Base-by-base conservation (phyloP, 2,888 invertebrate genomes). In the Stenurella melanura region DNA sequence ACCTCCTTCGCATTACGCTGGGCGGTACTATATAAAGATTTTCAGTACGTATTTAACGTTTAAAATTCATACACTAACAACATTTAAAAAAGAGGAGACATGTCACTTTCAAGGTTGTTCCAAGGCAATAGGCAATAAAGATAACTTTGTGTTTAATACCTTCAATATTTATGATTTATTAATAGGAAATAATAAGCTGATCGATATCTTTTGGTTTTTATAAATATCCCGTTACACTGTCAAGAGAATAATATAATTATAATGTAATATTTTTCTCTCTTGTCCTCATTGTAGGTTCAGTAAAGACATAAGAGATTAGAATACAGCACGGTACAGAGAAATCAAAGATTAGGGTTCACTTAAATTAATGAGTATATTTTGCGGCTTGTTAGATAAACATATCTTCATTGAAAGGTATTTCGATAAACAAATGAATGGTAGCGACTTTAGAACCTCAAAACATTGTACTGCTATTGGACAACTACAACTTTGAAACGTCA, bases 401-500 rank as follows among this genome's bases (percentile, higher is more conserved):
- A 61, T 68, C 58, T 67, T 58, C 57, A 58, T 74, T 67, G 34
- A 26, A 60, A 50, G 68, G 61, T 50, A 38, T 58, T 21, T 50
- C 42, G 74, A 74, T 74, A 74, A 74, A 67, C 60, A 60, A 67
- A 64, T 67, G 67, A 67, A 42, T 67, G 74, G 74, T 72, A 63
- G 54, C 72, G 72, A 72, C 54, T 50, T 21, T 54, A 19, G 61
- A 72, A 63, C 72, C 63, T 63, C 63, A 72, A 72, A 72, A 72
- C 72, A 72, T 63, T 70, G 70, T 70, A 12, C 18, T 42, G 60
- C 42, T 70, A 60, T 60, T 63, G 58, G 72, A 72, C 72, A 72
- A 72, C 50, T 67, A 67, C 72, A 72, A 72, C 50, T 38, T 50
- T 26, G 63, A 61, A 72, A 61, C 58, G 72, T 72, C 72, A 63